A percentile compares a stretch with the other conserved stretches of the same genome.
Conservation (phyloP, 2,113 vertebrate genomes). For the Otus sunia region DNA sequence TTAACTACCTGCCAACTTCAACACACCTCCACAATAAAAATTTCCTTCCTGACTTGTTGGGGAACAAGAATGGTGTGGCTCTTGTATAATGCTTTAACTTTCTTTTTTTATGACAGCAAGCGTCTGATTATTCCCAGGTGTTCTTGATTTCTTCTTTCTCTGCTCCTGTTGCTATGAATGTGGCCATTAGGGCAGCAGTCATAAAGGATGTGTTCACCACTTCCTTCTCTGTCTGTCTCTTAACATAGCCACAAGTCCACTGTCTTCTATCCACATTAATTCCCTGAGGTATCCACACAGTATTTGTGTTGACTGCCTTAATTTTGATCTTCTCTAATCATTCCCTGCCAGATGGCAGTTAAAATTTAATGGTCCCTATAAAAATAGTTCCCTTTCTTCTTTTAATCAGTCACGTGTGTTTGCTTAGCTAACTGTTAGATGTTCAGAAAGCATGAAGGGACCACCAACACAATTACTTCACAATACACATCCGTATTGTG, state of each 20-base stretch:
- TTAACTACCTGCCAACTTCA: slow-evolving; percentile 76
- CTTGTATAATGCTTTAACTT: slow-evolving; percentile 69
- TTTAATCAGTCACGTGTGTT: slow-evolving; percentile 82
- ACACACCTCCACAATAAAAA: slow-evolving; percentile 77
- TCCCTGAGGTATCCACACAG: slow-evolving; percentile 77
- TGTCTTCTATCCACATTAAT: slow-evolving; percentile 73
- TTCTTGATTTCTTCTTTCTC: slow-evolving; percentile 64
- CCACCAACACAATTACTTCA: slow-evolving; percentile 78
- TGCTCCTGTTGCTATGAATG: slow-evolving; percentile 70
- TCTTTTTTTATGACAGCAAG: slow-evolving; percentile 75
- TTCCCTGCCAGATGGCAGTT: slow-evolving; percentile 82
- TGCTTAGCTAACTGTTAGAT: slow-evolving; percentile 78
- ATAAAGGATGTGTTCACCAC: slow-evolving; percentile 79
- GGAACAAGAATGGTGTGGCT: slow-evolving; percentile 68
- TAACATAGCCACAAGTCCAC: slow-evolving; percentile 75
- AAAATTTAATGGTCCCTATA: slow-evolving; percentile 81
- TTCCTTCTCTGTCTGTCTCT: slow-evolving; percentile 78
- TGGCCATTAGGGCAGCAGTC: slow-evolving; percentile 73
- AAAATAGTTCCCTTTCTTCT: slow-evolving; percentile 83
- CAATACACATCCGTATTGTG: slow-evolving; percentile 58
- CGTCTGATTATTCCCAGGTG: slow-evolving; percentile 79
- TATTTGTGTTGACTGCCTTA: slow-evolving; percentile 84
- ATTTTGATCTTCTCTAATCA: slow-evolving; percentile 86
- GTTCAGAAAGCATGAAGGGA: slow-evolving; percentile 74
- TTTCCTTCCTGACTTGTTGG: slow-evolving; percentile 76